Conservation (phyloP, 2,888 invertebrate genomes). For the Drosophila nr. perissopoda region DNA sequence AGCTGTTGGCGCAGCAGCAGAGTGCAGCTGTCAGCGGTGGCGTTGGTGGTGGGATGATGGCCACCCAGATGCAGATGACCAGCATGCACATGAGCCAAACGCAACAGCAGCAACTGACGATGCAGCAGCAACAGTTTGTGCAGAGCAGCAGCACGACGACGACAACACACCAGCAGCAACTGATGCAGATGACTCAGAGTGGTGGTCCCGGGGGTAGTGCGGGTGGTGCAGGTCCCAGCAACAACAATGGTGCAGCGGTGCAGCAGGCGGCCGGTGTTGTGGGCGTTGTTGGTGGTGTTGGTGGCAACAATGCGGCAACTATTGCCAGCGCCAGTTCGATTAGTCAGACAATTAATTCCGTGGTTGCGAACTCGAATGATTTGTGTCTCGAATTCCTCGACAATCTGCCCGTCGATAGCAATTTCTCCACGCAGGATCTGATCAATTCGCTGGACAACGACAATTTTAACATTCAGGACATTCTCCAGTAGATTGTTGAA, state of each 20-base stretch:
- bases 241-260: constrained; percentile 44
- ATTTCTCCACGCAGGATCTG: constrained; percentile 92
- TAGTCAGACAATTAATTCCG: constrained; percentile 84
- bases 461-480: constrained; percentile 89
- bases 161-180: constrained; percentile 83
- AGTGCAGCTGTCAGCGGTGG: constrained; percentile 46
- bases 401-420: constrained; percentile 91
- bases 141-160: constrained; percentile 81
- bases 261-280: constrained; percentile 19
- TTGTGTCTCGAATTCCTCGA: constrained; percentile 95
- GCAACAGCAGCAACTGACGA: constrained; percentile 79
- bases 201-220: constrained; percentile 8
- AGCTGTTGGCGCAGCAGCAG: constrained; percentile 81
- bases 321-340: constrained; percentile 82
- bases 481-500: constrained; percentile 85
- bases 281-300: constrained; percentile 45
- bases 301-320: constrained; percentile 43
- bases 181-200: constrained; percentile 80
- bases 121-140: constrained; percentile 84
- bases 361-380: constrained; percentile 86
- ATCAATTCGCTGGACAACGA: constrained; percentile 93
- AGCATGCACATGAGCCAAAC: constrained; percentile 90
- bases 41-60: constrained; percentile 68
- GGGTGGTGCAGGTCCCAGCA: constrained; percentile 45
- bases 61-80: constrained; percentile 86